Percentiles rank a stretch among this genome's conserved stretches.
Conservation (phyloP, 1,140 invertebrate species). For the Saccostrea cuccullata region DNA sequence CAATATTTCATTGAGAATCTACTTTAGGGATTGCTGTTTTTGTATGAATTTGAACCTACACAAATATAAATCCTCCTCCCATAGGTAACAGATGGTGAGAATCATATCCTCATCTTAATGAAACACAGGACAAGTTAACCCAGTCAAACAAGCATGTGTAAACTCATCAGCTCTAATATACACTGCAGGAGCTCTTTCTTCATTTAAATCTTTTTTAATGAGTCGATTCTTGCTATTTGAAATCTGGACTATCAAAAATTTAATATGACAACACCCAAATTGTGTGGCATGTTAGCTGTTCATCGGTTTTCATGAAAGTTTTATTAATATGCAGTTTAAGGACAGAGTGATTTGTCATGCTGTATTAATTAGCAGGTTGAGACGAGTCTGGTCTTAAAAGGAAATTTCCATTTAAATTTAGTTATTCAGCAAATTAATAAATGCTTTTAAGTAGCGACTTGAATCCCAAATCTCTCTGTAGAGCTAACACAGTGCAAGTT, state of each 20-base stretch:
- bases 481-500: no score
- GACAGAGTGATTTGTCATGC: neutral
- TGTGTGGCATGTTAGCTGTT: neutral
- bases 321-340: neutral
- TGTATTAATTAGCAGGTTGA: neutral
- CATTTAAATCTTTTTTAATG: neutral
- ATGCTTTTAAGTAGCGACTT: neutral
- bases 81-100: neutral
- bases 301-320: neutral
- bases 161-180: neutral
- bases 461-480: no score
- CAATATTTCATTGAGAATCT: slow-evolving; percentile 1
- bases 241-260: neutral
- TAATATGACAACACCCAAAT: neutral
- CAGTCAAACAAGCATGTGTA: neutral
- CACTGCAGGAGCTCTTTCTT: neutral
- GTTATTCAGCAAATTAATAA: neutral
- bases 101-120: neutral
- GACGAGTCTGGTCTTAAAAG: neutral
- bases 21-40: neutral
- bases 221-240: neutral
- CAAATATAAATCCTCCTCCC: neutral
- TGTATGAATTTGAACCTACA: neutral
- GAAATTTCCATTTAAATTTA: slow-evolving; percentile 2
- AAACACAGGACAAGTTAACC: neutral